Conservation (phyloP, 1,140 invertebrate species). For the Neuroterus valhalla region DNA sequence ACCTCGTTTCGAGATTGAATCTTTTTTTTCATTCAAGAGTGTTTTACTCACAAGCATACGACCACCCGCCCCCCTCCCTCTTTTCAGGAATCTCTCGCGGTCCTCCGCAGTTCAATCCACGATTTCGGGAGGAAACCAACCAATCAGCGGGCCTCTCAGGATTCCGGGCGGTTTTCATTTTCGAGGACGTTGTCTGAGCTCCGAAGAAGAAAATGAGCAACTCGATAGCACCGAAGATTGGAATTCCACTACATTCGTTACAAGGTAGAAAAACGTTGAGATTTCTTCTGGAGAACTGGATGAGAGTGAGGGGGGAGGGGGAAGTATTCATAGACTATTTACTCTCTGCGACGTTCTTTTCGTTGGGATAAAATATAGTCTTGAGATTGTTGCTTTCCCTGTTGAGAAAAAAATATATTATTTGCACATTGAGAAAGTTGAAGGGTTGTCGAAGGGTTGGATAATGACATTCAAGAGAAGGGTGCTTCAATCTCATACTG, state of each 20-base stretch:
- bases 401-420: too few species aligned
- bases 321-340: too few species aligned
- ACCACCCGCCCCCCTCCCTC: slow-evolving; percentile 10
- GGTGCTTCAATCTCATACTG: too few species aligned
- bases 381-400: too few species aligned
- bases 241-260: background rate
- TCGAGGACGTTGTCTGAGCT: background rate
- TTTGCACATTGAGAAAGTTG: too few species aligned
- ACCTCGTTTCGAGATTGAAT: slow-evolving; percentile 59
- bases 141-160: background rate
- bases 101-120: background rate
- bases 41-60: slow-evolving; percentile 27
- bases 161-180: background rate
- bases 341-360: too few species aligned
- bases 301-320: too few species aligned
- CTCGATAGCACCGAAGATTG: background rate
- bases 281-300: too few species aligned
- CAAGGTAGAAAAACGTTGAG: too few species aligned
- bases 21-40: slow-evolving; percentile 42
- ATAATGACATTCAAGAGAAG: too few species aligned
- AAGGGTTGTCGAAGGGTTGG: too few species aligned
- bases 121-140: background rate
- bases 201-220: background rate
- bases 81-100: background rate
- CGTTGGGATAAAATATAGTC: too few species aligned